Evolutionary conservation across 2,797 vertebrate species (phyloP).

Genomic region (Leptatherina wallacei): DNA sequence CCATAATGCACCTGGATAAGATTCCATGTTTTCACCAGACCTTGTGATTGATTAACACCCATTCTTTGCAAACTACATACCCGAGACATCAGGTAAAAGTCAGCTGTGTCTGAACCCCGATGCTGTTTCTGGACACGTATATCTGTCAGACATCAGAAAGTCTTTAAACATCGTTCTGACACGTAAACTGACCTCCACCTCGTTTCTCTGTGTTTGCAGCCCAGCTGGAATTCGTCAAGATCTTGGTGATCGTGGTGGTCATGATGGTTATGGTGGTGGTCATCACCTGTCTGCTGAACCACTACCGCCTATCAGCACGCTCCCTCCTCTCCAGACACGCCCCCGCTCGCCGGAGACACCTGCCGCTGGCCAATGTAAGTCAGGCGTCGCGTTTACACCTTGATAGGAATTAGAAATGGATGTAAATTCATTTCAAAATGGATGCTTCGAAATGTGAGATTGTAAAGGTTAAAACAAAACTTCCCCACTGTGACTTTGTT

Average conservation of each 20-base stretch:
- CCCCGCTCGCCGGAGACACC: conserved; percentile 86
- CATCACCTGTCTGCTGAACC: conserved; percentile 95
- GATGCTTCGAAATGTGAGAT: not conserved
- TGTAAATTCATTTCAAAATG: not conserved
- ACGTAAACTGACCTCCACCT: not conserved
- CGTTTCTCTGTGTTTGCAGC: conserved; percentile 77
- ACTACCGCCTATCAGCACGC: conserved; percentile 93
- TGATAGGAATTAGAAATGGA: not conserved
- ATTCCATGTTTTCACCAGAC: not conserved
- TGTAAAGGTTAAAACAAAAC: not conserved
- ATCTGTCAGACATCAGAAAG: not conserved
- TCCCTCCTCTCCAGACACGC: conserved; percentile 91
- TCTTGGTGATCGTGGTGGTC: conserved; percentile 96
- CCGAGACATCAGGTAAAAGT: not conserved
- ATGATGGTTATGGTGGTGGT: conserved; percentile 99
- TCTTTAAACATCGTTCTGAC: not conserved
- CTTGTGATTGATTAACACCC: not conserved
- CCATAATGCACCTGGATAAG: conserved; percentile 1
- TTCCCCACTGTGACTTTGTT: not conserved
- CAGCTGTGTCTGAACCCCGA: not conserved
- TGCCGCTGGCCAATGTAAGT: conserved; percentile 92
- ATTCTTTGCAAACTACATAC: not conserved
- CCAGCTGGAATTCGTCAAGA: conserved; percentile 98
- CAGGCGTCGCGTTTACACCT: not conserved
- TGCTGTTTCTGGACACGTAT: not conserved